A percentile compares a stretch with the other conserved stretches of the same genome.
phyloP scores from a whole-genome alignment of 2,113 vertebrate species.

The Notothenia coriiceps region DNA sequence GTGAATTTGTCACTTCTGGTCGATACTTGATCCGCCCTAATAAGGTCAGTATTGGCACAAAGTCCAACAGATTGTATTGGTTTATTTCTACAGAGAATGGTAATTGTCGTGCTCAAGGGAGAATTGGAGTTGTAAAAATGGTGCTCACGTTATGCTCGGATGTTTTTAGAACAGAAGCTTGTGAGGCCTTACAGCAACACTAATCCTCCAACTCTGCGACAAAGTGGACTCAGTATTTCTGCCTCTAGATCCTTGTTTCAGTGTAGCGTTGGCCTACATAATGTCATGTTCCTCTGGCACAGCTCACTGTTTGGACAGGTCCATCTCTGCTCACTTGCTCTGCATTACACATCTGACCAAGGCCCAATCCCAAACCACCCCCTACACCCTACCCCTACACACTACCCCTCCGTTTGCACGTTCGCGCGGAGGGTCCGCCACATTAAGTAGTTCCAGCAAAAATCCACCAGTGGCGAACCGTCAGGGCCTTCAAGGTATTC shows the following conservation, averaged over 20 bases:
- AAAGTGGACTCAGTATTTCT: background rate
- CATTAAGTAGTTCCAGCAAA: no score
- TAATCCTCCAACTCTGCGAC: background rate
- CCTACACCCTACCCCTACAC: no score
- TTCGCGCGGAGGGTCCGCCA: no score
- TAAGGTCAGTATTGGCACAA: background rate
- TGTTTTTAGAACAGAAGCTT: background rate
- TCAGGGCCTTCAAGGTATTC: no score
- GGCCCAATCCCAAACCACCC: no score
- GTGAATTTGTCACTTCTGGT: constrained; percentile 1
- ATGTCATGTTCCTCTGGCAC: constrained; percentile 25
- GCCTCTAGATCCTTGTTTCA: constrained; percentile 21
- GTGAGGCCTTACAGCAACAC: background rate
- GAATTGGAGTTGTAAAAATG: background rate
- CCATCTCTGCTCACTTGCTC: constrained; percentile 28
- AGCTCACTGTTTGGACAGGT: constrained; percentile 38
- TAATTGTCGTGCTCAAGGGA: background rate
- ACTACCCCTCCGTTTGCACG: no score
- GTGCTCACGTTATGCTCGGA: background rate
- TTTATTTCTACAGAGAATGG: background rate
- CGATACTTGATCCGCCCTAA: background rate
- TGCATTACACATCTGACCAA: constrained; percentile 48
- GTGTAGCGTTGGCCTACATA: constrained; percentile 15
- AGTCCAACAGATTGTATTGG: background rate
- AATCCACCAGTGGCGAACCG: no score